A percentile compares a stretch with the other conserved stretches of the same genome.
phyloP scores from a whole-genome alignment of 1,140 invertebrate genomes.

The Drosophila albomicans region DNA sequence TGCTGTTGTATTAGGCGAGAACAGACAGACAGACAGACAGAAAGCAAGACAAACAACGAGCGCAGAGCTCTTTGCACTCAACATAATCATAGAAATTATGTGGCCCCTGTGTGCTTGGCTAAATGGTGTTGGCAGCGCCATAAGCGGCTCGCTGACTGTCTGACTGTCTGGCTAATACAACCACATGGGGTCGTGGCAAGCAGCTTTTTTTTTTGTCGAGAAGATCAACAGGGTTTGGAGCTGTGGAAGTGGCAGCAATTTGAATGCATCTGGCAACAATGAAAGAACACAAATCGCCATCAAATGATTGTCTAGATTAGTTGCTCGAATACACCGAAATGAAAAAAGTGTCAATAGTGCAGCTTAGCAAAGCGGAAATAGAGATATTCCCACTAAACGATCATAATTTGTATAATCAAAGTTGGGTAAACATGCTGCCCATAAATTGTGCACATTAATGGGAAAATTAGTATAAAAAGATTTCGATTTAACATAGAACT shows the following conservation, averaged over 20 bases:
- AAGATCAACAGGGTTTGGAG: background rate
- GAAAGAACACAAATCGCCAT: slow-evolving; percentile 14
- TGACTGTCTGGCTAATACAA: slow-evolving; percentile 55
- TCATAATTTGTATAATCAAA: slow-evolving; percentile 12
- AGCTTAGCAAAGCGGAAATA: slow-evolving; percentile 17
- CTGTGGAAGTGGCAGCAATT: background rate
- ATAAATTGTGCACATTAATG: slow-evolving; percentile 3
- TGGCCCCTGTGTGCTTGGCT: slow-evolving; percentile 46
- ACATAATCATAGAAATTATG: slow-evolving; percentile 75
- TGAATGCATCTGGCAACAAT: slow-evolving; percentile 20
- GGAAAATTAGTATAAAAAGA: background rate
- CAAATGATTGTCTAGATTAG: slow-evolving; percentile 17
- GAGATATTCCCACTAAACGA: slow-evolving; percentile 1
- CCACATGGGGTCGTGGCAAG: slow-evolving; percentile 63
- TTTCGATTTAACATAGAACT: background rate
- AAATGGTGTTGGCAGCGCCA: slow-evolving; percentile 72
- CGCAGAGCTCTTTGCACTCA: slow-evolving; percentile 52
- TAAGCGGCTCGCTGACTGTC: slow-evolving; percentile 37
- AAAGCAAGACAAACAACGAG: slow-evolving; percentile 4
- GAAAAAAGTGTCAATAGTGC: slow-evolving; percentile 9
- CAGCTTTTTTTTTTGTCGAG: slow-evolving; percentile 26
- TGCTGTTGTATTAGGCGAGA: slow-evolving; percentile 79
- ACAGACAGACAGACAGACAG: slow-evolving; percentile 45
- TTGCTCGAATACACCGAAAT: background rate
- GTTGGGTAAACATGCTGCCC: slow-evolving; percentile 6